Evolutionary conservation across 2,888 invertebrate genomes (phyloP).

Genomic region (Xestobium rufovillosum): DNA sequence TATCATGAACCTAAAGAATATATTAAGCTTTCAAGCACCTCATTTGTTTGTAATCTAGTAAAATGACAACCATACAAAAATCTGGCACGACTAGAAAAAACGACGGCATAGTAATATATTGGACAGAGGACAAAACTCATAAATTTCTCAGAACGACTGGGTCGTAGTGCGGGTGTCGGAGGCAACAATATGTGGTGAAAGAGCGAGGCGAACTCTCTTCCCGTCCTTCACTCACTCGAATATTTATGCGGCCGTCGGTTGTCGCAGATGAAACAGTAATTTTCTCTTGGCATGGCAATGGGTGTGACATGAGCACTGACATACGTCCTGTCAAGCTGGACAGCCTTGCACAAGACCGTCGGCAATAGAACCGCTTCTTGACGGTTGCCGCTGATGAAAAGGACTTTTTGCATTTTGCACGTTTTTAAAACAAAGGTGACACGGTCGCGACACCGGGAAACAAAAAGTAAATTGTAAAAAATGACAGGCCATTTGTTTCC

Average conservation of each 20-base stretch:
- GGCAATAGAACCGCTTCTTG: too few relatives aligned
- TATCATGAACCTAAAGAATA: too few relatives aligned
- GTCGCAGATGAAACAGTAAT: constrained; percentile 18
- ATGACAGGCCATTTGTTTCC: too few relatives aligned
- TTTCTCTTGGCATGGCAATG: constrained; percentile 29
- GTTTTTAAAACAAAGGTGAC: too few relatives aligned
- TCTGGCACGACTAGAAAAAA: constrained; percentile 24
- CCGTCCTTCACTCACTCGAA: too few relatives aligned
- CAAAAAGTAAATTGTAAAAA: not conserved
- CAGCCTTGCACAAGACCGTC: too few relatives aligned
- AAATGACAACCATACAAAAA: constrained; percentile 25
- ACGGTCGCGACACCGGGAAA: not conserved
- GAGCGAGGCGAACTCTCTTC: too few relatives aligned
- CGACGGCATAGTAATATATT: constrained; percentile 29
- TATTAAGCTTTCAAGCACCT: too few relatives aligned
- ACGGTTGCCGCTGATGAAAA: too few relatives aligned
- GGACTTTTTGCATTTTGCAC: too few relatives aligned
- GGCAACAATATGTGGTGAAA: too few relatives aligned
- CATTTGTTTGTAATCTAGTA: constrained; percentile 27
- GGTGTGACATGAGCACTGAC: constrained; percentile 34
- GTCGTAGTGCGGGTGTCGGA: constrained; percentile 31
- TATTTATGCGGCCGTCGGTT: too few relatives aligned
- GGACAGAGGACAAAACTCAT: constrained; percentile 33
- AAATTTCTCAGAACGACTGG: constrained; percentile 31
- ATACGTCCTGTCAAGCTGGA: constrained; percentile 34